phyloP scores from a whole-genome alignment of 2,888 invertebrate species.

The Melieria picta region DNA sequence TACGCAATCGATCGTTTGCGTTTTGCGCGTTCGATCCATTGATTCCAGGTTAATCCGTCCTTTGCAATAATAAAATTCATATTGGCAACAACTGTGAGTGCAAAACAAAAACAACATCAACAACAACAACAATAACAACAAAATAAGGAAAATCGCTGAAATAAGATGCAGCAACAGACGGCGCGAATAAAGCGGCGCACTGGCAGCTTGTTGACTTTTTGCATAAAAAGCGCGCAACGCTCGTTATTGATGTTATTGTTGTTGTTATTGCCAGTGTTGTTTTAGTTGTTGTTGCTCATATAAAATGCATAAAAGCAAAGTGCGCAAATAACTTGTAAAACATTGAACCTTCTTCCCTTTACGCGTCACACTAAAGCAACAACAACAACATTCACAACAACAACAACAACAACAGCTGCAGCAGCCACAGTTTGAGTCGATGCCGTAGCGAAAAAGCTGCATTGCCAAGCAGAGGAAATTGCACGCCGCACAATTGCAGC shows the following conservation, averaged over 20 bases:
- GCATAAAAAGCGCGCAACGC: slow-evolving; percentile 9
- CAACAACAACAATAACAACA: neutral
- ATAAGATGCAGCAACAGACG: too few species aligned
- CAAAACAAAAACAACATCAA: neutral
- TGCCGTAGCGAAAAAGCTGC: neutral
- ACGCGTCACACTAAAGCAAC: neutral
- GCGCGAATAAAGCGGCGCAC: too few species aligned
- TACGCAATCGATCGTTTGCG: slow-evolving; percentile 30
- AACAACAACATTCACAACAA: neutral
- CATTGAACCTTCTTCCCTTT: slow-evolving; percentile 22
- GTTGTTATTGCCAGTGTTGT: neutral
- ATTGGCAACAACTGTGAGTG: slow-evolving; percentile 20
- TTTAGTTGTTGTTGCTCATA: slow-evolving; percentile 14
- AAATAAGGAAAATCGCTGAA: neutral
- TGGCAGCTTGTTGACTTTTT: slow-evolving; percentile 12
- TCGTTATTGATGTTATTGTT: neutral
- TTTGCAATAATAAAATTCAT: slow-evolving; percentile 30
- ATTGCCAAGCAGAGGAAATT: neutral
- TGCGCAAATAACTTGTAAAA: slow-evolving; percentile 37
- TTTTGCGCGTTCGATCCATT: slow-evolving; percentile 1
- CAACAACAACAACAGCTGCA: slow-evolving; percentile 6
- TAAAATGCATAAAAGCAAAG: slow-evolving; percentile 35
- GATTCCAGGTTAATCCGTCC: slow-evolving; percentile 31
- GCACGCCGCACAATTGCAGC: neutral
- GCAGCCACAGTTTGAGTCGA: too few species aligned